Percentiles rank a stretch among this genome's conserved stretches.
Conservation (phyloP, 2,797 vertebrate species). For the Thaleichthys pacificus region DNA sequence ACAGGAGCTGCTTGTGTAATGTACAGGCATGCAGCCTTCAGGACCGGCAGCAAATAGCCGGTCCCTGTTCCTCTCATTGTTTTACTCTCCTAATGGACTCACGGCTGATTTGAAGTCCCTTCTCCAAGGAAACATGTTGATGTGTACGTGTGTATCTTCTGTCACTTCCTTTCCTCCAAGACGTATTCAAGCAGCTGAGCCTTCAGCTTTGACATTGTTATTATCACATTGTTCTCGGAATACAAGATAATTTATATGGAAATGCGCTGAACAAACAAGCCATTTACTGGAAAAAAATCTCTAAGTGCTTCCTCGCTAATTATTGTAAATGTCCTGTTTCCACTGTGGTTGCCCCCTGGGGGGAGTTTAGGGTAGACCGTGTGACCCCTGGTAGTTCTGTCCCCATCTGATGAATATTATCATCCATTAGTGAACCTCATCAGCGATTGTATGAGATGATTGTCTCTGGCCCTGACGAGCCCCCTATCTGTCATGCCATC, state of each 20-base stretch:
- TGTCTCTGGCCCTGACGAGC: slow-evolving; percentile 22
- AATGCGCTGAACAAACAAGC: background rate
- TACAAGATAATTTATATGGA: background rate
- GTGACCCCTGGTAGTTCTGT: background rate
- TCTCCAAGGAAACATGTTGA: too few relatives aligned
- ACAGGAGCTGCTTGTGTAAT: slow-evolving; percentile 50
- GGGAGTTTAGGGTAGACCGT: too few relatives aligned
- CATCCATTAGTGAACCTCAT: slow-evolving; percentile 32
- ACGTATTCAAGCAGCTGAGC: too few relatives aligned
- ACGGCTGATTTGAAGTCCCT: background rate
- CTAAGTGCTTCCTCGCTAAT: background rate
- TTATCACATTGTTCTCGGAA: background rate
- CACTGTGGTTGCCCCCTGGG: background rate
- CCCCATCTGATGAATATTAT: slow-evolving; percentile 13
- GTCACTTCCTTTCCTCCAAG: too few relatives aligned
- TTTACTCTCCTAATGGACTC: background rate
- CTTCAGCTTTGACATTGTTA: background rate
- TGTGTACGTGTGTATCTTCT: background rate
- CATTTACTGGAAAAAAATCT: background rate
- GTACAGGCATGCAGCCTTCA: slow-evolving; percentile 36
- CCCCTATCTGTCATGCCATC: slow-evolving; percentile 16
- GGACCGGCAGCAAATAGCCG: slow-evolving; percentile 11
- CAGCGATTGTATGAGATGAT: slow-evolving; percentile 5
- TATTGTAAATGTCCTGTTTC: slow-evolving; percentile 1
- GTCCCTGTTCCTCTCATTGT: too few relatives aligned